Percentiles rank a stretch among this genome's conserved stretches.
Evolutionary conservation across 2,888 invertebrate genomes (phyloP).

Genomic region (Diachrysia chrysitis): DNA sequence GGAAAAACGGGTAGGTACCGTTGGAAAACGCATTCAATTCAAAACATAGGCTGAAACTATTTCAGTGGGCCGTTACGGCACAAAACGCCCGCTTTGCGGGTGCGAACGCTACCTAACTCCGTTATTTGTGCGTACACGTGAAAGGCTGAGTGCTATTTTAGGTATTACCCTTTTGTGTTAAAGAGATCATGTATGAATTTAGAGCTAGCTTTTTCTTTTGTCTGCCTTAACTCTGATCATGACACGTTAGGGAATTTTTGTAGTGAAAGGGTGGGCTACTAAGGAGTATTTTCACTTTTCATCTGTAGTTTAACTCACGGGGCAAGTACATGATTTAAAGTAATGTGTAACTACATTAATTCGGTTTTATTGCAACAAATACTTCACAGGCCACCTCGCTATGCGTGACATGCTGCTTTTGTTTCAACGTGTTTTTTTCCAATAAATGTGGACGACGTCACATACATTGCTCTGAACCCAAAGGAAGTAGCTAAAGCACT

Average conservation of each 20-base stretch:
- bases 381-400: no score
- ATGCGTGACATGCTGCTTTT: no score
- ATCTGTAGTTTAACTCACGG: no score
- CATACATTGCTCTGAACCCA: no score
- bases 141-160: slow-evolving; percentile 49
- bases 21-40: slow-evolving; percentile 47
- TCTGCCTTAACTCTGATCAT: background rate
- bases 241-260: background rate
- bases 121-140: slow-evolving; percentile 56
- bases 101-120: slow-evolving; percentile 50
- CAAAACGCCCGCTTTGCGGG: slow-evolving; percentile 45
- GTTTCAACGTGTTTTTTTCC: no score
- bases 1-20: slow-evolving; percentile 46
- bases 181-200: slow-evolving; percentile 39
- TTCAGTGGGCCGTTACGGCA: slow-evolving; percentile 45
- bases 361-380: no score
- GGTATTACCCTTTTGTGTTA: slow-evolving; percentile 39
- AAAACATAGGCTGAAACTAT: slow-evolving; percentile 55
- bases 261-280: background rate
- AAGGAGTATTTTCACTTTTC: background rate
- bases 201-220: slow-evolving; percentile 16
- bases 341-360: no score
- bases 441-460: no score
- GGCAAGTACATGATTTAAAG: no score
- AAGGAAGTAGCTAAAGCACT: no score